A percentile compares a stretch with the other conserved stretches of the same genome.
These are phyloP conservation scores for Eupithecia insigniata DNA, from an alignment of 2,888 invertebrate genomes.

Conservation along the genomic window DNA sequence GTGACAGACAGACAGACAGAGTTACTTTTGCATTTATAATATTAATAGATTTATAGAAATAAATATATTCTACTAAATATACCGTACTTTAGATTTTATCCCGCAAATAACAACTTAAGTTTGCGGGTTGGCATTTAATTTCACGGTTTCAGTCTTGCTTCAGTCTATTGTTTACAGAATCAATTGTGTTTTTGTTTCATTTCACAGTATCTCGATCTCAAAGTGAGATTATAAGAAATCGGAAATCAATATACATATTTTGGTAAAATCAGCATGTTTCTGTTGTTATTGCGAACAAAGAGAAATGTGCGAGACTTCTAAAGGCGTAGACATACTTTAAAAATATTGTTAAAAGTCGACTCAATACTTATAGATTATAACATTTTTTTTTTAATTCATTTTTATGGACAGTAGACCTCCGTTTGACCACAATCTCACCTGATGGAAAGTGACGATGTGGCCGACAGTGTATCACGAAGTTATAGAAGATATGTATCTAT, in stretches of 20 bases:
- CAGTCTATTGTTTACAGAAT: not conserved
- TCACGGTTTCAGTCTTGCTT: not conserved
- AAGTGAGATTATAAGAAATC: not conserved
- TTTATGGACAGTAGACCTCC: too few relatives aligned
- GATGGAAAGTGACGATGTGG: too few relatives aligned
- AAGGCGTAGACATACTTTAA: not conserved
- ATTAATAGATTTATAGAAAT: too few relatives aligned
- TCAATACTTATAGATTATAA: not conserved
- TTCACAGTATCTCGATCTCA: not conserved
- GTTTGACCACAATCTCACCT: too few relatives aligned
- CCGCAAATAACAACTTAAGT: not conserved
- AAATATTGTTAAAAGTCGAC: not conserved
- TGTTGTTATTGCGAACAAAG: not conserved
- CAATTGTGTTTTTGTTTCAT: conserved; percentile 1
- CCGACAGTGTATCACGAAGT: too few relatives aligned
- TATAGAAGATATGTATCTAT: too few relatives aligned
- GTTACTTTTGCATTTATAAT: too few relatives aligned
- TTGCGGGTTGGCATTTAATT: not conserved
- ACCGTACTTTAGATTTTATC: too few relatives aligned
- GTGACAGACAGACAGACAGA: too few relatives aligned
- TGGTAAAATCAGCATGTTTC: conserved; percentile 6
- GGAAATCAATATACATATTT: conserved; percentile 6
- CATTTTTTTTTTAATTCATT: too few relatives aligned
- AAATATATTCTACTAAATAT: too few relatives aligned
- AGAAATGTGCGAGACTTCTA: not conserved